Conservation (phyloP, 2,113 vertebrate species). For the Etheostoma cragini region DNA sequence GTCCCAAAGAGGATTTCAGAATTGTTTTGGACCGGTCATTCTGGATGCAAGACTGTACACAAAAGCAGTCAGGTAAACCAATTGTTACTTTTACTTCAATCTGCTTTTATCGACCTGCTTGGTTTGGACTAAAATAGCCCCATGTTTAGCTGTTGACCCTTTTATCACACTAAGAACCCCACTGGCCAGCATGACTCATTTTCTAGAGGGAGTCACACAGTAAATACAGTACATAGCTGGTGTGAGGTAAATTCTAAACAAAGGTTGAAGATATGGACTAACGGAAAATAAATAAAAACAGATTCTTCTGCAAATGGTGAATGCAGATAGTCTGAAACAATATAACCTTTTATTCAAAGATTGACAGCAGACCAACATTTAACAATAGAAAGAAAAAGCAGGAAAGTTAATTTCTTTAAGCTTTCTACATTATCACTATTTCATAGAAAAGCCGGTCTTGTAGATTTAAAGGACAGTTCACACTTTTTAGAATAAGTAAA, state of each 20-base stretch:
- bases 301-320: not conserved
- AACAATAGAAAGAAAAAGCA: not conserved
- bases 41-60: not conserved
- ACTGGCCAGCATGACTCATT: constrained; percentile 48
- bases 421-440: not conserved
- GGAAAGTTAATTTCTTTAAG: not conserved
- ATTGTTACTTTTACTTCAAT: constrained; percentile 13
- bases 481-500: not conserved
- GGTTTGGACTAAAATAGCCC: constrained; percentile 52
- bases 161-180: constrained; percentile 36
- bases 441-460: not conserved
- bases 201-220: constrained; percentile 46
- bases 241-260: constrained; percentile 35
- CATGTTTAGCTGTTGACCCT: constrained; percentile 25
- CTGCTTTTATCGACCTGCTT: constrained; percentile 38
- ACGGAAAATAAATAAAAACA: not conserved
- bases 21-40: not conserved
- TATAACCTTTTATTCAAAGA: not conserved
- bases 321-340: not conserved
- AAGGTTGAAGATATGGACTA: not conserved
- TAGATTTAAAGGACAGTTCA: not conserved
- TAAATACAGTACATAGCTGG: constrained; percentile 31
- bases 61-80: constrained; percentile 13
- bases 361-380: not conserved
- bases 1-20: not conserved